Base-by-base conservation (phyloP, 2,888 invertebrate genomes). In the Nomada flava region DNA sequence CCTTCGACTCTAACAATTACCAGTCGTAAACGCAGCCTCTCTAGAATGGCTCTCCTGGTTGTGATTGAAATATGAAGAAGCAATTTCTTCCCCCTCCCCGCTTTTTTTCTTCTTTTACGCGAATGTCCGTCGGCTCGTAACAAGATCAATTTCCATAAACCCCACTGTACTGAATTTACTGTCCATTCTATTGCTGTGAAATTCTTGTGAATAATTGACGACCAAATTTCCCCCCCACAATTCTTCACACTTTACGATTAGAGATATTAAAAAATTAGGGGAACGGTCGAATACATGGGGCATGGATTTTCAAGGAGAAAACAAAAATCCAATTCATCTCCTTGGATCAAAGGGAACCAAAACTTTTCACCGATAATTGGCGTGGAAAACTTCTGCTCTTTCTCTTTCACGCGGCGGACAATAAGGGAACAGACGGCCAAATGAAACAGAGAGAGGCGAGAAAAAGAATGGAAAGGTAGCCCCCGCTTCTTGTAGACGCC, bases 21-120 rank as follows among this genome's bases (percentile, higher is more conserved):
- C 88, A 86, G 90, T 92, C 92, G 90, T 92, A 92, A 92, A 92
- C 86, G 89, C 76, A 83, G 79, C 86, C 86, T 85, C 86, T 63
- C 78, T 53, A 13, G 53, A 59, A 50, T 18, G 36, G 52, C 68
- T 59, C 60, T 50, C 23, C 74, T 76, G 82, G 81, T 86, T 85
- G 85, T 90, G 91, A 92, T 92, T 91, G 92, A 92, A 92, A 92
- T 91, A 90, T 91, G 91, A 92, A 91, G 87, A 63, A 83, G 83
- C 78, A 80, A 83, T 84, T 87, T 86, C 84, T 88, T 69, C 23
- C 65, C 18, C 55, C 63, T 18, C 42, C 42, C 44, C 42, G 55
- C 18, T n/a, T n/a, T 68, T 23, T 29, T 10, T 10, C 15, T 53
- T 53, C 4, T n/a, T 42, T 44, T 53, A 13, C 50, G n/a, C 67